Percentiles rank a stretch among this genome's conserved stretches.
These are phyloP conservation scores for Mastomys coucha DNA, from an alignment of 2,113 vertebrate genomes.

Conservation along the genomic window DNA sequence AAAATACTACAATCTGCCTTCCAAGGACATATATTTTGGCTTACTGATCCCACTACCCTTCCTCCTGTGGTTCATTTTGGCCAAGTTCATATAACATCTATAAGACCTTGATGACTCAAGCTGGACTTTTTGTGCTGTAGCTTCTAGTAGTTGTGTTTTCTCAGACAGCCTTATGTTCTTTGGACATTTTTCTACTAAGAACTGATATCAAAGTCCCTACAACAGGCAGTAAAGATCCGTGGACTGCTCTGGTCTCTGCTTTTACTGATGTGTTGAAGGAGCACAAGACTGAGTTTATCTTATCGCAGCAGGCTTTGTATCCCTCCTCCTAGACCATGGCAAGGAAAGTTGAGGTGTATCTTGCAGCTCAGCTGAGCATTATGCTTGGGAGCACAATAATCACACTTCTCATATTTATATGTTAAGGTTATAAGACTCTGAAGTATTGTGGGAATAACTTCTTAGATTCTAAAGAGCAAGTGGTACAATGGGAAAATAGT, in stretches of 20 bases:
- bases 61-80: not conserved
- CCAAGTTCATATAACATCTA: not conserved
- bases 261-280: not conserved
- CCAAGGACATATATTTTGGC: not conserved
- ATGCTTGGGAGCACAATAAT: not conserved
- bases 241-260: not conserved
- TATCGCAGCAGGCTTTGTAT: not conserved
- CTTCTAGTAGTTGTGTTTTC: not conserved
- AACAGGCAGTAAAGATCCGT: not conserved
- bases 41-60: not conserved
- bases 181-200: not conserved
- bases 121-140: not conserved
- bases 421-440: conserved; percentile 44
- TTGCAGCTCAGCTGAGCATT: not conserved
- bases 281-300: not conserved
- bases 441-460: not conserved
- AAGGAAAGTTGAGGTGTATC: not conserved
- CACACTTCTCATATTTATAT: not conserved
- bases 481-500: not conserved
- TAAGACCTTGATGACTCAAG: not conserved
- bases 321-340: not conserved
- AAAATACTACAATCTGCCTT: not conserved
- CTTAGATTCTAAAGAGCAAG: not conserved
- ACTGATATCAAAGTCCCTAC: not conserved
- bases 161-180: not conserved